A percentile compares a stretch with the other conserved stretches of the same genome.
phyloP scores from a whole-genome alignment of 2,888 invertebrate species.

The Drosophila subsilvestris region DNA sequence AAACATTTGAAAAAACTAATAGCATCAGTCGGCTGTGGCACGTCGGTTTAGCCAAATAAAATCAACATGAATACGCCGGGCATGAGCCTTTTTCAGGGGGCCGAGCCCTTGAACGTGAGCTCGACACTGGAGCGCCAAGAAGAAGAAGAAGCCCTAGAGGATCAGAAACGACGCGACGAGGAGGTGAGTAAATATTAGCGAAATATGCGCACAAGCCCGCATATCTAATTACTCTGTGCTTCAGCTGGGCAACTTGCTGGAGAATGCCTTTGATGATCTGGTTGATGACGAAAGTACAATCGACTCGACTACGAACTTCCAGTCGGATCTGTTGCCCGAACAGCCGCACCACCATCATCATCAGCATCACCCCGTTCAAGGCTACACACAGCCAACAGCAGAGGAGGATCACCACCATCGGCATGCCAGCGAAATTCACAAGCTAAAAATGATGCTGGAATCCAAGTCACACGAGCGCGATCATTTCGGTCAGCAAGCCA shows the following conservation, averaged over 20 bases:
- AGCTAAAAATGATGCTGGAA: slow-evolving; percentile 82
- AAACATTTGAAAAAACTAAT: slow-evolving; percentile 49
- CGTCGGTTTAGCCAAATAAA: background rate
- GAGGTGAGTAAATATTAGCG: slow-evolving; percentile 85
- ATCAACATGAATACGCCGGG: slow-evolving; percentile 87
- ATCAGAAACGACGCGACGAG: slow-evolving; percentile 87
- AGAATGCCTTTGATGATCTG: slow-evolving; percentile 89
- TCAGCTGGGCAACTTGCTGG: slow-evolving; percentile 87
- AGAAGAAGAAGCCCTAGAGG: slow-evolving; percentile 89
- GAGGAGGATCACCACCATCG: slow-evolving; percentile 22
- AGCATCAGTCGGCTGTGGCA: background rate
- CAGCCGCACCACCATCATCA: slow-evolving; percentile 23
- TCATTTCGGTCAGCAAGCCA: slow-evolving; percentile 82
- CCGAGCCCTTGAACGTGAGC: slow-evolving; percentile 87
- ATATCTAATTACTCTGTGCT: slow-evolving; percentile 7
- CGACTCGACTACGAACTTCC: slow-evolving; percentile 85
- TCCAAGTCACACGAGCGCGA: slow-evolving; percentile 84
- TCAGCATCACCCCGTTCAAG: slow-evolving; percentile 16
- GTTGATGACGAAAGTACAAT: slow-evolving; percentile 88
- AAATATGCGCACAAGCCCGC: background rate
- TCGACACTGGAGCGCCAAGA: slow-evolving; percentile 87
- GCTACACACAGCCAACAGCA: background rate
- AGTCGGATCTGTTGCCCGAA: slow-evolving; percentile 63
- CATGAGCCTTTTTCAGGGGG: slow-evolving; percentile 89
- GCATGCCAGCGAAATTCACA: slow-evolving; percentile 65